Evolutionary conservation across 2,113 vertebrate genomes (phyloP).

Genomic region (Pogona vitticeps): DNA sequence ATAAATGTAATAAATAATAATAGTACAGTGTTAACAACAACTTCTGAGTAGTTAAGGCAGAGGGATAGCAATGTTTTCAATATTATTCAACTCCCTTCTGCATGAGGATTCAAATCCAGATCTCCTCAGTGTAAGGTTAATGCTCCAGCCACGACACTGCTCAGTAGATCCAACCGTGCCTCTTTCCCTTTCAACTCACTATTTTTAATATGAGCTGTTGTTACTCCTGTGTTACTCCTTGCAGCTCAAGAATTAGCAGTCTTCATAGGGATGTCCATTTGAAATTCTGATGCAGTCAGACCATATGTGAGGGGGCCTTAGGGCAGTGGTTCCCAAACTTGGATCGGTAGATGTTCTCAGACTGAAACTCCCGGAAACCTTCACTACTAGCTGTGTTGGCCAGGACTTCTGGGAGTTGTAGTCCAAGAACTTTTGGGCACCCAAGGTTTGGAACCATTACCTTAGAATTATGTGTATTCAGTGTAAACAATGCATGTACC

Average conservation of each 20-base stretch:
- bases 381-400: too few species aligned
- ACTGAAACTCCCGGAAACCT: too few species aligned
- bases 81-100: not conserved
- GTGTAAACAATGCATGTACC: not conserved
- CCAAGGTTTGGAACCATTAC: too few species aligned
- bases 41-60: too few species aligned
- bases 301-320: not conserved
- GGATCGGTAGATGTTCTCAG: too few species aligned
- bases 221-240: not conserved
- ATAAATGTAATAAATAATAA: too few species aligned
- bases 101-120: not conserved
- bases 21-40: not conserved
- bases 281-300: not conserved
- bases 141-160: not conserved
- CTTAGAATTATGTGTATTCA: too few species aligned
- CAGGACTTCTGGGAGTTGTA: too few species aligned
- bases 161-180: not conserved
- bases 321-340: too few species aligned
- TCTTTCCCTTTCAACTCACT: not conserved
- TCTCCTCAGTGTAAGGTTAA: not conserved
- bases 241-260: too few species aligned
- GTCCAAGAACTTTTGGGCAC: too few species aligned
- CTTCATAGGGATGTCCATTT: not conserved
- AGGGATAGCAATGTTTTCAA: not conserved
- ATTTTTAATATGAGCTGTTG: not conserved